A percentile compares a stretch with the other conserved stretches of the same genome.
Conservation (phyloP, 2,888 invertebrate genomes). For the Saturnia japonica region DNA sequence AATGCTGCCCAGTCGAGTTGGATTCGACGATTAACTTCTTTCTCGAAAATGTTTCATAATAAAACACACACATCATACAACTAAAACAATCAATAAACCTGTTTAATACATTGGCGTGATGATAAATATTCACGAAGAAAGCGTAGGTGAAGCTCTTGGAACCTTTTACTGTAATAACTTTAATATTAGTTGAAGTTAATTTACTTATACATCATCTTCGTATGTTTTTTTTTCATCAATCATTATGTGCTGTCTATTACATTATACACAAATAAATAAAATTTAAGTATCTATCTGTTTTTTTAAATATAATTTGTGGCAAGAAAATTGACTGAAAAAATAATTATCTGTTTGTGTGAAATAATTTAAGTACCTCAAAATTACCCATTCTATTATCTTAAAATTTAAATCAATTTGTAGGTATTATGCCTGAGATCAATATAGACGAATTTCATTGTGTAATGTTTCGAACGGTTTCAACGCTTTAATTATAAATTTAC, state of each 20-base stretch:
- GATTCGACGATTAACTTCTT: no score
- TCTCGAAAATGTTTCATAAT: no score
- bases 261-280: background rate
- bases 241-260: background rate
- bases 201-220: background rate
- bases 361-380: background rate
- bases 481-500: background rate
- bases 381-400: background rate
- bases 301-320: background rate
- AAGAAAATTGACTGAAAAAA: background rate
- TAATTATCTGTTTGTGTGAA: background rate
- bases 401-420: background rate
- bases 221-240: background rate
- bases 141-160: slow-evolving; percentile 1
- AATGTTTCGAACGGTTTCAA: background rate
- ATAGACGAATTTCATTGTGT: background rate
- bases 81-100: background rate
- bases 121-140: background rate
- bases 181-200: background rate
- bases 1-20: no score
- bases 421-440: background rate
- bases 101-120: background rate
- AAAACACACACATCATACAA: no score
- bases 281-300: background rate
- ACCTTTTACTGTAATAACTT: slow-evolving; percentile 13